phyloP scores from a whole-genome alignment of 2,797 vertebrate species.

The Darevskia mixta region DNA sequence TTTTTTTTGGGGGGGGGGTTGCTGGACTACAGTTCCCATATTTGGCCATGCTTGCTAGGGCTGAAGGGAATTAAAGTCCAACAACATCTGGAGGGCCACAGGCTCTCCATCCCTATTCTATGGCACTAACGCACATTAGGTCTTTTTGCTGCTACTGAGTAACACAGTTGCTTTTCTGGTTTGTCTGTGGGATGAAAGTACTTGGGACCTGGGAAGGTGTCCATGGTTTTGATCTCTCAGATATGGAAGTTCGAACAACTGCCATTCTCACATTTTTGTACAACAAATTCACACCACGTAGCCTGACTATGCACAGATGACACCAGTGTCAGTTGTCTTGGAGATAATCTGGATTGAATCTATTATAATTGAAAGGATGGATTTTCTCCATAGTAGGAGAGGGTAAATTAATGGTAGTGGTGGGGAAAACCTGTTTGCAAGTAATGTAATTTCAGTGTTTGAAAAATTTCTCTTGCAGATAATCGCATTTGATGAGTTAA shows the following conservation, averaged over 20 bases:
- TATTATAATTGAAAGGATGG: not conserved
- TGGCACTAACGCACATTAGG: not conserved
- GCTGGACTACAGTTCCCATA: too few species aligned
- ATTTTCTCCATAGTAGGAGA: not conserved
- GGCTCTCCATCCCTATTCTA: too few species aligned
- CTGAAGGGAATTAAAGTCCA: too few species aligned
- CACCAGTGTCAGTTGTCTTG: not conserved
- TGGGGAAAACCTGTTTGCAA: not conserved
- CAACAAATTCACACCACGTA: not conserved
- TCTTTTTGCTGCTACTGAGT: not conserved
- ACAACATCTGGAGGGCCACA: too few species aligned
- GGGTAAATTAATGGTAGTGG: not conserved
- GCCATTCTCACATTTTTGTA: not conserved
- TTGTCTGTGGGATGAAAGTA: not conserved
- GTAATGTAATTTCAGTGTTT: slow-evolving; percentile 27
- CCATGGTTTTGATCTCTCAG: not conserved
- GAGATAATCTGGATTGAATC: not conserved
- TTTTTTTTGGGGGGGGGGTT: too few species aligned
- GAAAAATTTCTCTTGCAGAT: slow-evolving; percentile 84
- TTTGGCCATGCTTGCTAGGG: too few species aligned
- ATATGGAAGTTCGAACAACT: not conserved
- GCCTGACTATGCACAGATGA: not conserved
- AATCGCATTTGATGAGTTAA: slow-evolving; percentile 96
- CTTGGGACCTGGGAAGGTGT: not conserved
- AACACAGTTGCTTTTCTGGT: not conserved